Evolutionary conservation across 2,888 invertebrate species (phyloP).

Genomic region (Orthonychiurus folsomi): DNA sequence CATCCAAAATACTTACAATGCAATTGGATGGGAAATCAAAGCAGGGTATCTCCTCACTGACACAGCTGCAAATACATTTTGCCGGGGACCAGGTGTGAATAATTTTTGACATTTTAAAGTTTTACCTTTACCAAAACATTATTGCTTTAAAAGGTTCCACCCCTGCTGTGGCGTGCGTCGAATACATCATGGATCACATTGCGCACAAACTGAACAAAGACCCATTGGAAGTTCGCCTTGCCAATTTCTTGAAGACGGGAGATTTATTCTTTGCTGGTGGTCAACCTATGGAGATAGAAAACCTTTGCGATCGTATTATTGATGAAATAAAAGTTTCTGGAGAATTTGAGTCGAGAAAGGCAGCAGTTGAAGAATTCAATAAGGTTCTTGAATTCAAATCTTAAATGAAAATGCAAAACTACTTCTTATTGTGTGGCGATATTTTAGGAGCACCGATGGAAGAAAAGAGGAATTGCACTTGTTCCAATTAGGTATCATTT

Average conservation of each 20-base stretch:
- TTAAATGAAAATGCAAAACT: neutral
- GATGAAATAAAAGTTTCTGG: conserved; percentile 51
- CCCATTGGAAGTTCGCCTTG: conserved; percentile 51
- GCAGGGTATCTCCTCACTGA: conserved; percentile 44
- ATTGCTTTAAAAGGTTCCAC: too few species aligned
- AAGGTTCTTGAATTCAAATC: conserved; percentile 43
- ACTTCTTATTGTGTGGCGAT: neutral
- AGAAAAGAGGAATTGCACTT: conserved; percentile 34
- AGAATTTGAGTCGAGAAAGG: conserved; percentile 52
- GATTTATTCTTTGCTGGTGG: conserved; percentile 34
- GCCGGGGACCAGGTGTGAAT: conserved; percentile 43
- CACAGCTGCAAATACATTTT: conserved; percentile 44
- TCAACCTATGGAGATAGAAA: conserved; percentile 3
- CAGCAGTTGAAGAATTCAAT: conserved; percentile 54
- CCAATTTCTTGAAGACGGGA: conserved; percentile 49
- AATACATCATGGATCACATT: conserved; percentile 60
- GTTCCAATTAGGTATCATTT: conserved; percentile 50
- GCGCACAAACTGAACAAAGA: conserved; percentile 51
- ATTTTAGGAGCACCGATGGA: conserved; percentile 36
- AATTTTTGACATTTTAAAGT: neutral
- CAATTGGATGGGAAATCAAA: conserved; percentile 44
- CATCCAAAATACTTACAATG: conserved; percentile 49
- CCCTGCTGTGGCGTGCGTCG: conserved; percentile 56
- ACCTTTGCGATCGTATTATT: conserved; percentile 50
- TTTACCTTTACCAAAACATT: neutral